Base-by-base conservation (phyloP, 2,113 vertebrate species). In the Scopus umbretta region DNA sequence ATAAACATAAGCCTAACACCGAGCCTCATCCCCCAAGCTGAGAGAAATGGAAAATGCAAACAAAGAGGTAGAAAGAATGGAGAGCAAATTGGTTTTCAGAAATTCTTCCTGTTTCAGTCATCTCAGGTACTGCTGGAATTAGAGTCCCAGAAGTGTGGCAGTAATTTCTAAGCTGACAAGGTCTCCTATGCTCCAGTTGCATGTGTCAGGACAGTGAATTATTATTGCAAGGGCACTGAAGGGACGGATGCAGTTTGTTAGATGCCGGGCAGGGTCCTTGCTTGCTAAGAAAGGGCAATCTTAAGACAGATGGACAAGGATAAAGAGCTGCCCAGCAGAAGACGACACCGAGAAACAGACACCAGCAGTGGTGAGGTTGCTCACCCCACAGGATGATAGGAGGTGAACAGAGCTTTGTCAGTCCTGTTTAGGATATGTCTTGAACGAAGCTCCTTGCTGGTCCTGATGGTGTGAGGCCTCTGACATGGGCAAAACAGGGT, bases 21-120 rank as follows among this genome's bases (percentile, higher is more conserved):
- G 4, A 95, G 53, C 79, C 87, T 86, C 84, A 63, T 76, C 53
- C 53, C 53, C 66, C 59, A 82, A 19, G 63, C 89, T 83, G 91
- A 80, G 92, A 88, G 87, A 88, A 95, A 88, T 71, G 38, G 66
- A 93, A 94, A 95, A 96, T 70, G 89, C 94, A 97, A 95, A 97
- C 92, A 91, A 91, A 96, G 78, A 79, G n/a, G 73, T 45, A 82
- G 82, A 73, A 96, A 70, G 75, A 96, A n/a, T 0, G 0, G 63
- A 88, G 71, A 73, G 63, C 45, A 95, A 94, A 96, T 78, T 90
- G 74, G n/a, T 95, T 96, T 92, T 93, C 90, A 91, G 76, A 89
- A 94, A 11, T 66, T 72, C 72, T 90, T 90, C 45, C 71, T 80
- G 79, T 80, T 97, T 88, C 81, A 90, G 81, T 88, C 84, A 43